Conservation (phyloP, 2,888 invertebrate genomes). For the Endotricha flammealis region DNA sequence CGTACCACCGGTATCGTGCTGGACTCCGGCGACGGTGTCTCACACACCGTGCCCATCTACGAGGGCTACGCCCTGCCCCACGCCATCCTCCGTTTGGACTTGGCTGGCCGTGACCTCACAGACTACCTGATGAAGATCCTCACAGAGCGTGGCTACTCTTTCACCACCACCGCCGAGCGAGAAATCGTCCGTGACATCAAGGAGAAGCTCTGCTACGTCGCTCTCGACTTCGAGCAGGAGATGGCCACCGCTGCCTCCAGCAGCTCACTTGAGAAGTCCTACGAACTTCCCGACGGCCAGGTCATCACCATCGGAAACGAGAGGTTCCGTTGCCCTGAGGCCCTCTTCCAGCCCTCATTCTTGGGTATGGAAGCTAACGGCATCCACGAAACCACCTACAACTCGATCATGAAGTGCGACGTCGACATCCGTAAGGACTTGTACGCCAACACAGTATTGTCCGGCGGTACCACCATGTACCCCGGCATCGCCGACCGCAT, state of each 20-base stretch:
- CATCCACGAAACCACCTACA: slow-evolving; percentile 95
- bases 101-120: slow-evolving; percentile 94
- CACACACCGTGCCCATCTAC: slow-evolving; percentile 96
- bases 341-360: slow-evolving; percentile 97
- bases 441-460: slow-evolving; percentile 96
- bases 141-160: slow-evolving; percentile 92
- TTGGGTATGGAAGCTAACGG: slow-evolving; percentile 93
- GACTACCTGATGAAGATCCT: slow-evolving; percentile 96
- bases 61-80: slow-evolving; percentile 95
- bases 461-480: slow-evolving; percentile 97
- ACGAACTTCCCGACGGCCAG: slow-evolving; percentile 96
- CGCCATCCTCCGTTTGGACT: slow-evolving; percentile 93
- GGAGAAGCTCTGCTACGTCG: slow-evolving; percentile 94
- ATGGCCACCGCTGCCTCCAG: slow-evolving; percentile 96
- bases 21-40: slow-evolving; percentile 96
- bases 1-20: slow-evolving; percentile 97
- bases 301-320: slow-evolving; percentile 97
- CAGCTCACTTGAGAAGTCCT: slow-evolving; percentile 95
- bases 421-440: slow-evolving; percentile 98
- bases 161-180: slow-evolving; percentile 93
- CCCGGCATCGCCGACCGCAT: slow-evolving; percentile 96
- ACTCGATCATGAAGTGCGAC: slow-evolving; percentile 99
- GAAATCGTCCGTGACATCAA: slow-evolving; percentile 97
- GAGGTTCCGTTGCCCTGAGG: slow-evolving; percentile 96
- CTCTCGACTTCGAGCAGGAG: slow-evolving; percentile 93